A percentile compares a stretch with the other conserved stretches of the same genome.
phyloP scores from a whole-genome alignment of 2,797 vertebrate species.

The Bradypodion ventrale region DNA sequence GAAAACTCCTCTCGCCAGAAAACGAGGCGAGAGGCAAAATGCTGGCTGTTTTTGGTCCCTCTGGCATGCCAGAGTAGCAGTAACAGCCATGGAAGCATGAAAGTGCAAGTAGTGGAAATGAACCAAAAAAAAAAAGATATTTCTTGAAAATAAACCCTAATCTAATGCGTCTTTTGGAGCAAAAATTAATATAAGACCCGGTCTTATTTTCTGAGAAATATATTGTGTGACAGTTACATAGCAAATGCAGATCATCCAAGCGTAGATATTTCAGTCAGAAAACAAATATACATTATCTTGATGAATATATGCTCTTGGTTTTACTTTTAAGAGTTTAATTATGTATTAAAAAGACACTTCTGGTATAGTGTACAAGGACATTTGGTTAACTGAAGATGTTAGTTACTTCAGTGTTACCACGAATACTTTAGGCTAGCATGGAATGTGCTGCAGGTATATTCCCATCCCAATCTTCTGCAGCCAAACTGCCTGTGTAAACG shows the following conservation, averaged over 20 bases:
- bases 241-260: background rate
- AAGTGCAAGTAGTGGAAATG: no score
- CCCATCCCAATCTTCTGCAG: background rate
- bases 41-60: no score
- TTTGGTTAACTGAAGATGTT: background rate
- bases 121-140: no score
- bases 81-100: no score
- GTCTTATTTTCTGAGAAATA: no score
- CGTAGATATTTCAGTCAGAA: background rate
- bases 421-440: background rate
- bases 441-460: background rate
- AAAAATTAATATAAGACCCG: no score
- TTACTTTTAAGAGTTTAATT: background rate
- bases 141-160: no score
- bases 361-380: background rate
- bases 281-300: background rate
- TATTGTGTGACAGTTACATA: no score
- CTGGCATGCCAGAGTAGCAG: no score
- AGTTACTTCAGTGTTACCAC: background rate
- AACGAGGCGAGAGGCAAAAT: no score
- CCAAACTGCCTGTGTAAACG: background rate
- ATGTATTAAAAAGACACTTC: background rate
- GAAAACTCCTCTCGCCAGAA: no score
- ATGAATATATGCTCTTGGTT: background rate
- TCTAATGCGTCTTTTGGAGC: no score